Percentiles rank a stretch among this genome's conserved stretches.
phyloP scores from a whole-genome alignment of 2,888 invertebrate genomes.

The Caenorhabditis panamensis region DNA sequence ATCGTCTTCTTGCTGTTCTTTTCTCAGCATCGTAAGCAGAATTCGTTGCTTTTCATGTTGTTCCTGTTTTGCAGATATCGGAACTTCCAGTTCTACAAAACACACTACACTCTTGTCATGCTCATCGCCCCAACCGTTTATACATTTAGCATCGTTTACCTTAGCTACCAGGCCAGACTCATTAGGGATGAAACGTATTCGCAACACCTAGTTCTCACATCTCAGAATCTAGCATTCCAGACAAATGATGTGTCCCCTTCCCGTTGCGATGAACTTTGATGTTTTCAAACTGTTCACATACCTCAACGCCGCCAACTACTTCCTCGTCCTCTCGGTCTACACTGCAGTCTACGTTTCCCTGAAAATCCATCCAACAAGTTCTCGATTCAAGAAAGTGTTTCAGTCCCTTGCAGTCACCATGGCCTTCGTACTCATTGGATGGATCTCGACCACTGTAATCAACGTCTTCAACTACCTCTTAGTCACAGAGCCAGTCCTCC shows the following conservation, averaged over 20 bases:
- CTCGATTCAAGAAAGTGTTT: constrained; percentile 43
- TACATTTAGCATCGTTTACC: too few relatives aligned
- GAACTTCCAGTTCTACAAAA: too few relatives aligned
- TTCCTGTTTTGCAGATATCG: too few relatives aligned
- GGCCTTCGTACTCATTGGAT: constrained; percentile 42
- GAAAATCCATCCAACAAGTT: constrained; percentile 12
- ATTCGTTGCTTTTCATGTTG: too few relatives aligned
- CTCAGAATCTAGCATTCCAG: too few relatives aligned
- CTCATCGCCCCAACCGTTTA: too few relatives aligned
- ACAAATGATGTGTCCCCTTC: constrained; percentile 25
- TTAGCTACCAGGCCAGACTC: too few relatives aligned
- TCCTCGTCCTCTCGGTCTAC: constrained; percentile 23
- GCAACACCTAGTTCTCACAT: too few relatives aligned
- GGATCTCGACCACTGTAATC: constrained; percentile 26
- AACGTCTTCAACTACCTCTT: constrained; percentile 29
- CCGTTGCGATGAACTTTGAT: constrained; percentile 13
- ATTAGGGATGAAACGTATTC: too few relatives aligned
- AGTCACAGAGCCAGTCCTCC: constrained; percentile 18
- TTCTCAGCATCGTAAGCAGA: too few relatives aligned
- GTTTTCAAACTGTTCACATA: constrained; percentile 35
- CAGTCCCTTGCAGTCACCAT: constrained; percentile 42
- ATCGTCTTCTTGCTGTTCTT: too few relatives aligned
- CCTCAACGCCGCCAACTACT: constrained; percentile 3
- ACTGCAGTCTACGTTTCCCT: constrained; percentile 20
- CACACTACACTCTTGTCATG: too few relatives aligned